Base-by-base conservation (phyloP, 2,888 invertebrate genomes). In the Apamea epomidion region DNA sequence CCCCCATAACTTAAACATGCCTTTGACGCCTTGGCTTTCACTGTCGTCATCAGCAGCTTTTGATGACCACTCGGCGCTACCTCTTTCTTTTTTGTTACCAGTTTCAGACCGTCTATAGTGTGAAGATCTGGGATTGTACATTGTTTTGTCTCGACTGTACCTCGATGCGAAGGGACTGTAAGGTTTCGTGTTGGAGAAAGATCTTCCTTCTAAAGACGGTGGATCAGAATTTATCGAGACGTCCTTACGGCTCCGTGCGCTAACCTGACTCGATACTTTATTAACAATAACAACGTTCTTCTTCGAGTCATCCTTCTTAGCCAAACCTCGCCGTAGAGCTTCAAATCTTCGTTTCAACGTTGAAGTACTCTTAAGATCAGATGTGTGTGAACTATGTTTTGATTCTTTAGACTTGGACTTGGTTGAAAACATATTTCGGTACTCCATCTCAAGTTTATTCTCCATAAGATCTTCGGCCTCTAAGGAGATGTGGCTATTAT, bases 1-100 rank as follows among this genome's bases (percentile, higher is more conserved):
- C 0, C 95, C 94, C 96, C 95, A 96, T 62, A 95, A 83, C 82
- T 95, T 95, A 78, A 96, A 96, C 95, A 95, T 96, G 4, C 93
- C 94, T 90, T 93, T 94, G 3, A 94, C 95, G 6, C 93, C 93
- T 85, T 94, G 94, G 29, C 86, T 86, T 45, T 94, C 94, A 74
- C 91, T 92, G 12, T 93, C 93, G 0, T 91, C 87, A 32, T 90
- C 86, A 67, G 88, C 90, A 10, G 82, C 85, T 73, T 84, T 76
- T 29, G 75, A 82, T 21, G 90, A 87, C 91, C 90, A 91, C 6
- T 86, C 89, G 0, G 80, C 25, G 42, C 86, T 91, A n/a, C 84
- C 84, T 84, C 79, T 89, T 18, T 89, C 88, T 62, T 89, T 90
- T 51, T 84, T 89, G 16, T 84, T 86, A 16, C 74, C 79, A 58